Evolutionary conservation across 2,113 vertebrate genomes (phyloP).

Genomic region (Lynx canadensis): DNA sequence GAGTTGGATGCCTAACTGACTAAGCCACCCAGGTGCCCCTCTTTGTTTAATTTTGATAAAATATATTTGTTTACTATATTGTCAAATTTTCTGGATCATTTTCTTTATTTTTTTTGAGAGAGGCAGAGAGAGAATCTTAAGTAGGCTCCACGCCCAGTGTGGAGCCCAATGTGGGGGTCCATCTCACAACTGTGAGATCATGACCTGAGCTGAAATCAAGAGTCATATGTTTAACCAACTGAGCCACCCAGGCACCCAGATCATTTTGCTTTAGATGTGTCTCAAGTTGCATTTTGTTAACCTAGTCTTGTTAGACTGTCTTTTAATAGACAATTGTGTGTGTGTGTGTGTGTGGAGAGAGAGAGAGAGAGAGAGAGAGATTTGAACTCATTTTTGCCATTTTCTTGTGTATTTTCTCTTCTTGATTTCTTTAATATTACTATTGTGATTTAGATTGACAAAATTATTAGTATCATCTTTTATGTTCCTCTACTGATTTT

Average conservation of each 20-base stretch:
- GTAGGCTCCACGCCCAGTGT: no score
- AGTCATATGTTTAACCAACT: no score
- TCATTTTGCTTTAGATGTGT: neutral
- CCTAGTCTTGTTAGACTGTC: neutral
- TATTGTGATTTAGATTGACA: neutral
- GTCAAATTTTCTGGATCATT: neutral
- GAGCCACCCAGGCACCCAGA: no score
- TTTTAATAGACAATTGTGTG: neutral
- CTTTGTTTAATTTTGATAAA: neutral
- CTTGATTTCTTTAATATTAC: conserved; percentile 1
- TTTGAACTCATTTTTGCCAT: conserved; percentile 12
- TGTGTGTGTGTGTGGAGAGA: no score
- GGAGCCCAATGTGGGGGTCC: no score
- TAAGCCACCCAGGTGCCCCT: no score
- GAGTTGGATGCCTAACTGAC: no score
- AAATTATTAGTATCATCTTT: neutral
- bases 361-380: neutral
- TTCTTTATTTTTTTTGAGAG: neutral
- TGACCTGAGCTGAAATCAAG: no score
- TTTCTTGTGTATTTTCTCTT: conserved; percentile 4
- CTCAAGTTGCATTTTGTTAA: conserved; percentile 12
- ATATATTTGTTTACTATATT: neutral
- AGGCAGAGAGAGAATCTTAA: no score
- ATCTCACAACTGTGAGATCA: no score
- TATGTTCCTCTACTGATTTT: conserved; percentile 5